These are phyloP conservation scores for Chelonoidis abingdonii DNA, from an alignment of 2,113 vertebrate genomes.

Conservation along the genomic window DNA sequence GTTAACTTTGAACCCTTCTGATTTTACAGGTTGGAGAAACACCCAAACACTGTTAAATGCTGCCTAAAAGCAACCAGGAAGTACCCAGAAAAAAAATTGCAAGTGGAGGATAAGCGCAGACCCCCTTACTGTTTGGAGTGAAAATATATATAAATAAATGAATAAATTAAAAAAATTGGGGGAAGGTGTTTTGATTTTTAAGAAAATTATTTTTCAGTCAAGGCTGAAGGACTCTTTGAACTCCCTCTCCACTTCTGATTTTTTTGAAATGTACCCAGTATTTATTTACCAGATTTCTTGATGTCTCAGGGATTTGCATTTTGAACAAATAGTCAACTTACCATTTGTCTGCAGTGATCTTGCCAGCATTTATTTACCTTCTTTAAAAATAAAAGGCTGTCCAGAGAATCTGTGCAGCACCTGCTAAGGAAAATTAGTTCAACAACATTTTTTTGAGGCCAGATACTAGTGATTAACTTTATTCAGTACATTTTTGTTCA, in stretches of 20 bases:
- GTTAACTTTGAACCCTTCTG: neutral
- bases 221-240: neutral
- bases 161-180: neutral
- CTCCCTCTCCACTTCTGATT: neutral
- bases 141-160: neutral
- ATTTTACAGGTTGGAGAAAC: neutral
- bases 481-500: too few species aligned
- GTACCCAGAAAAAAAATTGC: neutral
- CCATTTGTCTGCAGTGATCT: constrained; percentile 89
- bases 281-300: neutral
- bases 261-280: neutral
- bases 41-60: neutral
- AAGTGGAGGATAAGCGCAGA: neutral
- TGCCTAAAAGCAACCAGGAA: neutral
- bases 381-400: constrained; percentile 86
- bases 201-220: neutral
- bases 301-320: neutral
- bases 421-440: constrained; percentile 78
- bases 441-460: neutral
- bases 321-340: constrained; percentile 66
- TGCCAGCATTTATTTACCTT: constrained; percentile 88
- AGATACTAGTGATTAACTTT: constrained; percentile 24
- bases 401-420: constrained; percentile 83
- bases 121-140: neutral
- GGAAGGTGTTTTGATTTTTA: neutral